Base-by-base conservation (phyloP, 2,888 invertebrate species). In the Cylindroiulus punctatus region DNA sequence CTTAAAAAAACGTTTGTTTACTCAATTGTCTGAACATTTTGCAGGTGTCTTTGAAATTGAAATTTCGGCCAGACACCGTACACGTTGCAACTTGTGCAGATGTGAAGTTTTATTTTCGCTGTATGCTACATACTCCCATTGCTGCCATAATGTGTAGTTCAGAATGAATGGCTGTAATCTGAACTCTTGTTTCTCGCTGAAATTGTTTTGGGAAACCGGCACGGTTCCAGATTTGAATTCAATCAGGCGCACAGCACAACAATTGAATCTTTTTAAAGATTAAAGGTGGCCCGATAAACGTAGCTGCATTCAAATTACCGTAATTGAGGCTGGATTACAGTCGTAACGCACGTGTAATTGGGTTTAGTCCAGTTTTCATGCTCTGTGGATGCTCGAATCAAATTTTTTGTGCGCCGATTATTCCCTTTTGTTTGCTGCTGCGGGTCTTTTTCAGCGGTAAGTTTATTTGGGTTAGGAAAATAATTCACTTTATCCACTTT, bases 211-310 rank as follows among this genome's bases (percentile, higher is more conserved):
- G 26, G 12, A 26, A 65, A 22, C 10, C 65, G 26, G 19, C 65
- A 22, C 22, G 22, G 47, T 47, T 47, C 47, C 47, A 26, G 65
- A 22, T 65, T n/a, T 19, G 26, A 65, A 65, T 65, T 22, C 65
- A 22, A 26, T 65, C 8, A 26, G 26, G 26, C 26, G 22, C 65
- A 8, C 65, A 22, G 10, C 65, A 65, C 7, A 26, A 26, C 26
- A 65, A 26, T 65, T 65, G 65, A 65, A 65, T 57, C n/a, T 57
- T 57, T 57, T 57, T n/a, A 57, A 65, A 65, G 22, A 65, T 65
- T 65, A 65, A 65, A 26, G 26, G 57, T 10, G 12, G 26, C 7
- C 65, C 26, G 65, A 65, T 65, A 22, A 65, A 26, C 26, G 65
- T 26, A 26, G 65, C 26, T 7, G 12, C 65, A 26, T 65, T 65